Percentiles rank a stretch among this genome's conserved stretches.
These are phyloP conservation scores for Lasioglossum zephyrum DNA, from an alignment of 2,888 invertebrate species.

Conservation along the genomic window DNA sequence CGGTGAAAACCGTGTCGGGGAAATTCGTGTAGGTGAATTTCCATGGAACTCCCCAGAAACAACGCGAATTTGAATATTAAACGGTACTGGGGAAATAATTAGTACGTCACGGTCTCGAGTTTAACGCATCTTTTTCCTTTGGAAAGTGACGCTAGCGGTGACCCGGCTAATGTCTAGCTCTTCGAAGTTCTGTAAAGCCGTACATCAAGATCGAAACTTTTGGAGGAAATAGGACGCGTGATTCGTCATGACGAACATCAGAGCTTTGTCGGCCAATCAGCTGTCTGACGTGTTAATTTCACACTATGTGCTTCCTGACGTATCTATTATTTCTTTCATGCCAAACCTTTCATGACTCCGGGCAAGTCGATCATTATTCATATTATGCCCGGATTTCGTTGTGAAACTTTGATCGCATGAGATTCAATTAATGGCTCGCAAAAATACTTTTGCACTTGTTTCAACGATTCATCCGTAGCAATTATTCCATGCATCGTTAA, in stretches of 20 bases:
- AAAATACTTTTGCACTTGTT: not conserved
- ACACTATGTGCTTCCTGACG: slow-evolving; percentile 76
- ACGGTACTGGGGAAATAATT: slow-evolving; percentile 2
- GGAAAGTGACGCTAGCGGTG: slow-evolving; percentile 14
- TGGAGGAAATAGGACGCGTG: slow-evolving; percentile 60
- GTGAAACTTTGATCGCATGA: not conserved
- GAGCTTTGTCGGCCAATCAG: slow-evolving; percentile 38
- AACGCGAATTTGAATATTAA: not conserved
- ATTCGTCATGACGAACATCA: slow-evolving; percentile 75
- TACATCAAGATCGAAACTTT: slow-evolving; percentile 49
- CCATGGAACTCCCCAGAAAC: too few species aligned
- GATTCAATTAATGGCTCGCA: not conserved
- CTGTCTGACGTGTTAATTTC: slow-evolving; percentile 74
- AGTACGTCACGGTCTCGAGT: not conserved
- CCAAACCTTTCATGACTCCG: slow-evolving; percentile 8
- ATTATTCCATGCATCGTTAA: not conserved
- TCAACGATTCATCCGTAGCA: not conserved
- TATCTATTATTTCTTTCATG: slow-evolving; percentile 68
- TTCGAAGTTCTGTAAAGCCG: slow-evolving; percentile 38
- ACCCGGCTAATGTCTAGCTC: slow-evolving; percentile 17
- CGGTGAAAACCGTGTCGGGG: too few species aligned
- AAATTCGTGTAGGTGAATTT: too few species aligned
- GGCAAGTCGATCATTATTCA: not conserved
- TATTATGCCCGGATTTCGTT: not conserved
- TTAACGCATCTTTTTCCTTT: slow-evolving; percentile 1